phyloP scores from a whole-genome alignment of 2,888 invertebrate genomes.

The Trachelus troglodyta region DNA sequence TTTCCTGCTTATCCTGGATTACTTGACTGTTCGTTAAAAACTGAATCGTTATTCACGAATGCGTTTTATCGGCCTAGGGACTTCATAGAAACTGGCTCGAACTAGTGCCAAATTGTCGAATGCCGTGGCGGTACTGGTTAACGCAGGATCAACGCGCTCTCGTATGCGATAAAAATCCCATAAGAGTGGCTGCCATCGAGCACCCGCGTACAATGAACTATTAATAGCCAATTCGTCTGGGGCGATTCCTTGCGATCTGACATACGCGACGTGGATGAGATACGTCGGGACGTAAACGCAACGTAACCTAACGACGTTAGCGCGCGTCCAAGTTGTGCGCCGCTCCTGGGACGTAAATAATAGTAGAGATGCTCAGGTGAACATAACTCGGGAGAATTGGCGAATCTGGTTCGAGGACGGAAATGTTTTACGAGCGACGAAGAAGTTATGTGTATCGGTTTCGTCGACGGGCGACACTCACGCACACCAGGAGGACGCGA shows the following conservation, averaged over 20 bases:
- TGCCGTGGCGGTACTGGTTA: neutral
- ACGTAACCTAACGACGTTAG: neutral
- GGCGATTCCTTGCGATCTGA: slow-evolving; percentile 28
- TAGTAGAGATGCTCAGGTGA: neutral
- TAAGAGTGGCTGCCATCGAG: neutral
- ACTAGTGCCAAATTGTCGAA: neutral
- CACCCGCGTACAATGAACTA: slow-evolving; percentile 38
- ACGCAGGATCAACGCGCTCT: neutral
- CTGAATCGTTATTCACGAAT: too few species aligned
- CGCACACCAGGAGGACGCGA: neutral
- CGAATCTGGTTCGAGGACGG: slow-evolving; percentile 24
- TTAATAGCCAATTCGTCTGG: slow-evolving; percentile 34
- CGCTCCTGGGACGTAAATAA: neutral
- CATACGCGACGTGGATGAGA: neutral
- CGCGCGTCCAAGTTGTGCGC: neutral
- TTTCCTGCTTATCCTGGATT: neutral
- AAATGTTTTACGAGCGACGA: slow-evolving; percentile 31
- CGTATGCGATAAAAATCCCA: neutral
- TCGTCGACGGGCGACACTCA: neutral
- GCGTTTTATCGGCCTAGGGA: too few species aligned
- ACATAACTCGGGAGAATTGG: neutral
- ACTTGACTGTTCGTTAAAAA: neutral
- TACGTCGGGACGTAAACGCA: neutral
- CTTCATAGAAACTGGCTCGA: neutral
- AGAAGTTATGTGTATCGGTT: slow-evolving; percentile 23